Conservation (phyloP, 2,888 invertebrate species). For the Epirrhoe alternata region DNA sequence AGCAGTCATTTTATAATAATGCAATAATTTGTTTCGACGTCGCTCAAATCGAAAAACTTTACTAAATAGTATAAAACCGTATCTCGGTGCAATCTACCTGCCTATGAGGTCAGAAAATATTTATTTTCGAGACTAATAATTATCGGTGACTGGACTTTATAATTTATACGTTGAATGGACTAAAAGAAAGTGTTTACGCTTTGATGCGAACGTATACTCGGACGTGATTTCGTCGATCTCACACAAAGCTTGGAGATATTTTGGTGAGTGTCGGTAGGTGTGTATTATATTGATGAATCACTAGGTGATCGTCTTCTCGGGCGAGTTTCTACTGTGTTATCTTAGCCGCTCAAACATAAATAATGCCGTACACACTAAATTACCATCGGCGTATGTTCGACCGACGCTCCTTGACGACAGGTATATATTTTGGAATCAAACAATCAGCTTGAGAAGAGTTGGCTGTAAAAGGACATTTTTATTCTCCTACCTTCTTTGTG, state of each 20-base stretch:
- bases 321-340: conserved; percentile 38
- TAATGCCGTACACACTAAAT: conserved; percentile 25
- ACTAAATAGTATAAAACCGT: conserved; percentile 58
- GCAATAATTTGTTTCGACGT: conserved; percentile 70
- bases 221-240: conserved; percentile 60
- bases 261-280: conserved; percentile 71
- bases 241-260: conserved; percentile 64
- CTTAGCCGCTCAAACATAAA: conserved; percentile 33
- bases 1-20: conserved; percentile 70
- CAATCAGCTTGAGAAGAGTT: conserved; percentile 4
- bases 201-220: conserved; percentile 66
- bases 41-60: conserved; percentile 60
- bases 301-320: conserved; percentile 53
- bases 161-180: conserved; percentile 67
- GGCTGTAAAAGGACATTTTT: neutral
- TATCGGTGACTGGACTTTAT: conserved; percentile 68
- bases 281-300: conserved; percentile 72
- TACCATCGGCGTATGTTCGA: conserved; percentile 24
- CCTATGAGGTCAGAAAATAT: conserved; percentile 71
- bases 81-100: conserved; percentile 81
- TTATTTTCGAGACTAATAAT: conserved; percentile 76
- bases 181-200: conserved; percentile 62
- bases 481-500: conserved; percentile 9
- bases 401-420: conserved; percentile 26
- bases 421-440: conserved; percentile 34